Evolutionary conservation across 2,888 invertebrate genomes (phyloP).

Genomic region (Thalpophila matura): DNA sequence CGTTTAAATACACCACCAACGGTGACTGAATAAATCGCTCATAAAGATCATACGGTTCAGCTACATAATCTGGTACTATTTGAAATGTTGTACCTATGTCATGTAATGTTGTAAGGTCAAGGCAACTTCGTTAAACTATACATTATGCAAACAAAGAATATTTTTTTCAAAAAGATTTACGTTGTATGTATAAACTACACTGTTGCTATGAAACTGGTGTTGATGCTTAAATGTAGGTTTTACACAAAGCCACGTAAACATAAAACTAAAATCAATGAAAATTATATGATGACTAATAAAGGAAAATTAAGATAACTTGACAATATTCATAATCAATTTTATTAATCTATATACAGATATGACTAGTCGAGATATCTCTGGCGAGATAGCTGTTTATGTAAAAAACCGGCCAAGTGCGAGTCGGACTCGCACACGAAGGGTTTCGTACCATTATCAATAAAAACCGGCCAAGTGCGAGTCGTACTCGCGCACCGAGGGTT

Average conservation of each 20-base stretch:
- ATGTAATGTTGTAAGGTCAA: conserved; percentile 53
- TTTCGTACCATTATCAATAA: too few species aligned
- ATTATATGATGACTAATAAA: not conserved
- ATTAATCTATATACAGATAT: not conserved
- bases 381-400: not conserved
- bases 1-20: conserved; percentile 46
- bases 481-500: too few species aligned
- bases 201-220: not conserved
- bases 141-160: not conserved
- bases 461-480: too few species aligned
- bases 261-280: not conserved
- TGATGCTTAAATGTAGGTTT: not conserved
- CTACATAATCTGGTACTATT: conserved; percentile 50
- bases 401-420: too few species aligned
- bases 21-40: conserved; percentile 46
- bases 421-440: too few species aligned
- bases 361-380: conserved; percentile 1
- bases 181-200: not conserved
- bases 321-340: not conserved
- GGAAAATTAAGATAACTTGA: not conserved
- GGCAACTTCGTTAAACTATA: not conserved
- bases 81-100: conserved; percentile 48
- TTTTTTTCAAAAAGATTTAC: conserved; percentile 5
- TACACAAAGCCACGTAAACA: not conserved
- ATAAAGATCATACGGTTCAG: conserved; percentile 39